Evolutionary conservation across 2,113 vertebrate species (phyloP).

Genomic region (Lagenorhynchus albirostris): DNA sequence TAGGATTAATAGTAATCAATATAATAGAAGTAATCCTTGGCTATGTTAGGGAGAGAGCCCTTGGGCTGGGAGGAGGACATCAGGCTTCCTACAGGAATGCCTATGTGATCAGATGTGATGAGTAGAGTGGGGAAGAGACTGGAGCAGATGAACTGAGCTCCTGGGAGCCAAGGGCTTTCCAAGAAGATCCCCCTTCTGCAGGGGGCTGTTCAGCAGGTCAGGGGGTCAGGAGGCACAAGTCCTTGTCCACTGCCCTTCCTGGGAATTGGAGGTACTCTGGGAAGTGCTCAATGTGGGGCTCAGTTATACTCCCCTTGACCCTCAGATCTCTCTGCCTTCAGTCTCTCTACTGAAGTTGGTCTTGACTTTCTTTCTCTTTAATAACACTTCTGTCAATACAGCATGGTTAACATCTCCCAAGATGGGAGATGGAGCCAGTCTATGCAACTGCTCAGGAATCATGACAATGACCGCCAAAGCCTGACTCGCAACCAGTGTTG

Average conservation of each 20-base stretch:
- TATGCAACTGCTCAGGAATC: too few species aligned
- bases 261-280: background rate
- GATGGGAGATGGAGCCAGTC: accelerated
- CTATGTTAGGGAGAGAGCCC: background rate
- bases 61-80: accelerated
- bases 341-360: background rate
- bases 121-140: accelerated
- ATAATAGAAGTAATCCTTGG: background rate
- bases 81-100: accelerated
- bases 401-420: background rate
- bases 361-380: background rate
- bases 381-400: background rate
- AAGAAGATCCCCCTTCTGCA: background rate
- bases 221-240: background rate
- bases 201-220: background rate
- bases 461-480: accelerated
- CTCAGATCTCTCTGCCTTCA: background rate
- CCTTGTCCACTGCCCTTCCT: background rate
- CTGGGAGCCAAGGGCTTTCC: background rate
- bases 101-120: background rate
- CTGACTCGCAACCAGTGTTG: too few species aligned
- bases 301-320: background rate
- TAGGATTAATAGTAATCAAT: accelerated
- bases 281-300: background rate
- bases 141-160: background rate